Evolutionary conservation across 2,797 vertebrate genomes (phyloP).

Genomic region (Sebastes goodei): DNA sequence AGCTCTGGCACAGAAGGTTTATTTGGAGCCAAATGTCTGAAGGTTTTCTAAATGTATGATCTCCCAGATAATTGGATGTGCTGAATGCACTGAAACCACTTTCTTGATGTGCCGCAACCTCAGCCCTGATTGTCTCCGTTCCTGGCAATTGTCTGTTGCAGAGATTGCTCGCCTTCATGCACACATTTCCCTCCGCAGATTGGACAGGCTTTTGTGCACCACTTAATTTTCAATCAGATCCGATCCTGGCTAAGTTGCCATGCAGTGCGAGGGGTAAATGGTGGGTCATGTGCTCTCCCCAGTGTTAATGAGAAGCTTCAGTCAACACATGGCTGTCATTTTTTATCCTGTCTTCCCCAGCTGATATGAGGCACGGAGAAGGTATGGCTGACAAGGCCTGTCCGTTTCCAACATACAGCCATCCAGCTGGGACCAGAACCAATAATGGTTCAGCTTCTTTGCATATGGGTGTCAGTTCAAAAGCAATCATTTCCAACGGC

Average conservation of each 20-base stretch:
- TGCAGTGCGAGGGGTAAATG: conserved; percentile 46
- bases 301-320: conserved; percentile 75
- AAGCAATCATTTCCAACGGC: conserved; percentile 46
- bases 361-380: conserved; percentile 54
- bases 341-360: conserved; percentile 49
- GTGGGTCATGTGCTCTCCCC: conserved; percentile 57
- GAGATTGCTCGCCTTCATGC: conserved; percentile 52
- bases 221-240: conserved; percentile 79
- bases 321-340: conserved; percentile 67
- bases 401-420: conserved; percentile 38
- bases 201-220: conserved; percentile 70
- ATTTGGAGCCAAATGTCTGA: conserved; percentile 31
- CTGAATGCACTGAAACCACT: conserved; percentile 54
- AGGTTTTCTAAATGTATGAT: conserved; percentile 52
- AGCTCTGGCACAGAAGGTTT: background rate
- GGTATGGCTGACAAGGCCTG: conserved; percentile 41
- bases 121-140: conserved; percentile 63
- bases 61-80: conserved; percentile 57
- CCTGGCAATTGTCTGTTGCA: conserved; percentile 38
- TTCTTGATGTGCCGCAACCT: conserved; percentile 55
- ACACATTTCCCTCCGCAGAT: conserved; percentile 52
- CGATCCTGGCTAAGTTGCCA: conserved; percentile 61
- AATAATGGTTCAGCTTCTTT: conserved; percentile 32
- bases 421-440: conserved; percentile 53
- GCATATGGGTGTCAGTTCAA: conserved; percentile 50